A percentile compares a stretch with the other conserved stretches of the same genome.
Evolutionary conservation across 2,113 vertebrate genomes (phyloP).

Genomic region (Oceanites oceanicus): DNA sequence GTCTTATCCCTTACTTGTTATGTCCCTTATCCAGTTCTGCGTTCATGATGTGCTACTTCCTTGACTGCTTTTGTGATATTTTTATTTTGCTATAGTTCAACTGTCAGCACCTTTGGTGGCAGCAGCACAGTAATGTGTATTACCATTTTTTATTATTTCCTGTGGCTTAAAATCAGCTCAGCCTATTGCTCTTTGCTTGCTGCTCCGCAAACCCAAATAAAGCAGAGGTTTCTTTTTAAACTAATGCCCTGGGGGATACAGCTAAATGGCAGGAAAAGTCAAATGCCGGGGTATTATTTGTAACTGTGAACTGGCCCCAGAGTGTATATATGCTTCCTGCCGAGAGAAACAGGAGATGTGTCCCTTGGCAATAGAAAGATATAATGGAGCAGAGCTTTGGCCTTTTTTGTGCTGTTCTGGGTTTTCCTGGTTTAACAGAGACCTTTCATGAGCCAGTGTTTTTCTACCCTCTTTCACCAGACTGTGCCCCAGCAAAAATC

Average conservation of each 20-base stretch:
- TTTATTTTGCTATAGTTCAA: not conserved
- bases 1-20: not conserved
- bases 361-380: not conserved
- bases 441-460: not conserved
- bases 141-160: not conserved
- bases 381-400: not conserved
- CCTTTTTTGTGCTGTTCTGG: not conserved
- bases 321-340: not conserved
- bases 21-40: not conserved
- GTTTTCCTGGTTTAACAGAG: not conserved
- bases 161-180: not conserved
- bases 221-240: not conserved
- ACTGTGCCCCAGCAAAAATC: not conserved
- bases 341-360: not conserved
- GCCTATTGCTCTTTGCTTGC: not conserved
- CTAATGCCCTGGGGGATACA: not conserved
- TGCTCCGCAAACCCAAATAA: not conserved
- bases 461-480: not conserved
- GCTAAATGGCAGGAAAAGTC: not conserved
- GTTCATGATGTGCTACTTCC: not conserved
- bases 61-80: not conserved
- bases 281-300: not conserved
- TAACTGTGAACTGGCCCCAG: not conserved
- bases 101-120: not conserved
- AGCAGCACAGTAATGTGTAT: not conserved